These are phyloP conservation scores for Triplophysa rosa DNA, from an alignment of 2,113 vertebrate species.

Conservation along the genomic window DNA sequence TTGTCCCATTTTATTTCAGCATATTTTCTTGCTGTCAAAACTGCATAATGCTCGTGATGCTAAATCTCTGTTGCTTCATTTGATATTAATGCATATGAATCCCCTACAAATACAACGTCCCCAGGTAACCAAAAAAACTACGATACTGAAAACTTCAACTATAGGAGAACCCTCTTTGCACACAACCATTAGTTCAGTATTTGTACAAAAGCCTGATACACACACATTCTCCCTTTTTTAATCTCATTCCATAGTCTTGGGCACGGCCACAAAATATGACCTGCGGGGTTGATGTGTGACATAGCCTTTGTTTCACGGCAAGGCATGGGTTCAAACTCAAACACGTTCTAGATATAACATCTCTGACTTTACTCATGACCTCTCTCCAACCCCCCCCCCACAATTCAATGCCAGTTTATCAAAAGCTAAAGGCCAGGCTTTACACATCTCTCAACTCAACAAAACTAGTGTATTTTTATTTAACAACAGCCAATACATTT, in stretches of 20 bases:
- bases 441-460: not conserved
- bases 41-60: constrained; percentile 45
- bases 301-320: constrained; percentile 31
- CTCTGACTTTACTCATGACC: not conserved
- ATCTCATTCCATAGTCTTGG: constrained; percentile 9
- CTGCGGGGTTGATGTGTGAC: not conserved
- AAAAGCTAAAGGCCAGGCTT: not conserved
- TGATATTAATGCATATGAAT: constrained; percentile 16
- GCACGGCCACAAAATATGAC: not conserved
- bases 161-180: constrained; percentile 2
- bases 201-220: constrained; percentile 22
- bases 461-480: not conserved
- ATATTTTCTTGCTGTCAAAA: constrained; percentile 43
- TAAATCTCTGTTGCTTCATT: constrained; percentile 47
- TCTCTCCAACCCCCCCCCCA: too few relatives aligned
- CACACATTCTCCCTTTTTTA: constrained; percentile 6
- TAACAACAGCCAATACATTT: not conserved
- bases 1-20: constrained; percentile 51
- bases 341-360: not conserved
- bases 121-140: not conserved
- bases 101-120: constrained; percentile 2
- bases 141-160: not conserved
- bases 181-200: constrained; percentile 6
- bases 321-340: constrained; percentile 43
- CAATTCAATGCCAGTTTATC: not conserved